phyloP scores from a whole-genome alignment of 53 echinoderm and acorn worm genomes.

The Holothuria scabra region DNA sequence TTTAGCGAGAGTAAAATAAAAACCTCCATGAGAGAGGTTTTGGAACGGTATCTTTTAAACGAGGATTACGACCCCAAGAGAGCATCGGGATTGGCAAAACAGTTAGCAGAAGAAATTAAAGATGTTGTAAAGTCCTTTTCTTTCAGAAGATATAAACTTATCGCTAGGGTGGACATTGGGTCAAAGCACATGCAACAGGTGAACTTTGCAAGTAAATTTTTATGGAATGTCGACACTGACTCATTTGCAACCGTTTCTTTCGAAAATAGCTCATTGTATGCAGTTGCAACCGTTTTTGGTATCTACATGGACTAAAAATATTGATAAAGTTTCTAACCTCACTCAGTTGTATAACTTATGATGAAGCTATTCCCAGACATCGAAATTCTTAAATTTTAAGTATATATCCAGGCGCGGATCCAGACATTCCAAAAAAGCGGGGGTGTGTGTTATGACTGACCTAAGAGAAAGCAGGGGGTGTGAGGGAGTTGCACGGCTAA shows the following conservation, averaged over 20 bases:
- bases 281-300: slow-evolving; percentile 75
- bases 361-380: too few relatives aligned
- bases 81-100: slow-evolving; percentile 53
- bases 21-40: slow-evolving; percentile 51
- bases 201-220: slow-evolving; percentile 68
- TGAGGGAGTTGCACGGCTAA: too few relatives aligned
- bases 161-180: slow-evolving; percentile 72
- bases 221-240: slow-evolving; percentile 80
- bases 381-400: too few relatives aligned
- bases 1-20: slow-evolving; percentile 66
- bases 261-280: slow-evolving; percentile 55
- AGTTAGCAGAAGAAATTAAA: slow-evolving; percentile 69
- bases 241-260: slow-evolving; percentile 65
- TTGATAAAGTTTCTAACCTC: too few relatives aligned
- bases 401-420: too few relatives aligned
- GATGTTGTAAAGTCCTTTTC: slow-evolving; percentile 48
- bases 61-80: slow-evolving; percentile 53
- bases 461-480: too few relatives aligned
- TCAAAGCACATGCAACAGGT: slow-evolving; percentile 54
- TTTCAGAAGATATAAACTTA: slow-evolving; percentile 69
- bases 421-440: too few relatives aligned
- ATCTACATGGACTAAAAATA: slow-evolving; percentile 75
- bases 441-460: too few relatives aligned
- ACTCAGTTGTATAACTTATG: too few relatives aligned
- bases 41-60: slow-evolving; percentile 37